These are phyloP conservation scores for Cephus sareptanus DNA, from an alignment of 2,888 invertebrate species.

Conservation along the genomic window DNA sequence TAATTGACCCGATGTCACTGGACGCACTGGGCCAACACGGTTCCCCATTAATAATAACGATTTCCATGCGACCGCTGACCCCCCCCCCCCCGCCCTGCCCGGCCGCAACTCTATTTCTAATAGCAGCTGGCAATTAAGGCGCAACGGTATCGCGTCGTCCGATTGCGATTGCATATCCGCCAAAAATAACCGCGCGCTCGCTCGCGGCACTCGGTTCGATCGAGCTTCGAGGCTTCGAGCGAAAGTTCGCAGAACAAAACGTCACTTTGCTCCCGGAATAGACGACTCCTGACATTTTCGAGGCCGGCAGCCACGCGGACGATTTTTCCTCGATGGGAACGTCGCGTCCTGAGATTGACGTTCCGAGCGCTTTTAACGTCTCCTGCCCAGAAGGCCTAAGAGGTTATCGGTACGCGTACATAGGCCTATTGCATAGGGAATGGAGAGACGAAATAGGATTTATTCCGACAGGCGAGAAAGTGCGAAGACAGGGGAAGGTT, in stretches of 20 bases:
- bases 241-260: not conserved
- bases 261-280: not conserved
- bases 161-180: not conserved
- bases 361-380: not conserved
- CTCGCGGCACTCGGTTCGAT: not conserved
- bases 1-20: conserved; percentile 37
- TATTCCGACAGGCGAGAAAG: not conserved
- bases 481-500: not conserved
- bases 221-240: not conserved
- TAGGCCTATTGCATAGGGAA: not conserved
- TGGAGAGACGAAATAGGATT: not conserved
- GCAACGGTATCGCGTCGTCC: not conserved
- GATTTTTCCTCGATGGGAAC: not conserved
- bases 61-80: not conserved
- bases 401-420: not conserved
- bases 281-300: not conserved
- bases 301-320: not conserved
- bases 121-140: not conserved
- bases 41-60: not conserved
- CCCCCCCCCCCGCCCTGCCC: no score
- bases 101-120: not conserved
- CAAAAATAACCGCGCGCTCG: not conserved
- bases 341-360: not conserved
- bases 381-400: not conserved
- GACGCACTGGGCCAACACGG: not conserved